Base-by-base conservation (phyloP, 2,797 vertebrate species). In the Phrynocephalus vlangalii region DNA sequence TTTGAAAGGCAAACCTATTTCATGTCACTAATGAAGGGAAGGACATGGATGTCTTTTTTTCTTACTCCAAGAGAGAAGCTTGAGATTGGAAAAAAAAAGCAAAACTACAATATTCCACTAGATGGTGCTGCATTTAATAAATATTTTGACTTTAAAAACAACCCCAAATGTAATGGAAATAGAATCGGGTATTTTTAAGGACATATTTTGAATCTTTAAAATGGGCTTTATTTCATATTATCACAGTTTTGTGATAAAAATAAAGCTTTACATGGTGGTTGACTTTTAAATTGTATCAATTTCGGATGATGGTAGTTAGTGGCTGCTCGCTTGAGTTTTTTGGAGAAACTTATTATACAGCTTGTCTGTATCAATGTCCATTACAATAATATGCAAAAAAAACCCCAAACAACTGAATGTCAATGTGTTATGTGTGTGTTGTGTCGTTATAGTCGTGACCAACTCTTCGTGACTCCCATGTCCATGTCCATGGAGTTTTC, bases 71-170 rank as follows among this genome's bases (percentile, higher is more conserved):
- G 24, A 1, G 30, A 44, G 60, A 63, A 63, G 60, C 33, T 15
- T 63, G 18, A 63, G 16, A 13, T 20, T 63, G 11, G 2, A 2
- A 5, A 67, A 33, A 33, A 33, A 50, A 38, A 6, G 3, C 24
- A 7, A 60, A 3, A 87, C 92, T 85, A 88, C 77, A 79, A 50
- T 0, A 11, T 50, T 87, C 93, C 95, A 91, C 95, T 94, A 94
- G 95, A 88, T 94, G 95, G 92, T 90, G 93, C 92, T 95, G 75
- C 91, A 91, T 91, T 95, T 93, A 94, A 92, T 83, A 94, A 95
- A 92, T 92, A 92, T 87, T 87, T 84, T 72, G 28, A 63, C 20
- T 20, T 16, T 2, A 60, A 63, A 56, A 56, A 56, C 3, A 63
- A 56, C 52, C 52, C 52, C 79, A 11, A 22, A n/a, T 63, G n/a